Evolutionary conservation across 2,113 vertebrate species (phyloP), one percentile per base, ranked within the genome.

Genomic region (Heterochromis multidens): DNA sequence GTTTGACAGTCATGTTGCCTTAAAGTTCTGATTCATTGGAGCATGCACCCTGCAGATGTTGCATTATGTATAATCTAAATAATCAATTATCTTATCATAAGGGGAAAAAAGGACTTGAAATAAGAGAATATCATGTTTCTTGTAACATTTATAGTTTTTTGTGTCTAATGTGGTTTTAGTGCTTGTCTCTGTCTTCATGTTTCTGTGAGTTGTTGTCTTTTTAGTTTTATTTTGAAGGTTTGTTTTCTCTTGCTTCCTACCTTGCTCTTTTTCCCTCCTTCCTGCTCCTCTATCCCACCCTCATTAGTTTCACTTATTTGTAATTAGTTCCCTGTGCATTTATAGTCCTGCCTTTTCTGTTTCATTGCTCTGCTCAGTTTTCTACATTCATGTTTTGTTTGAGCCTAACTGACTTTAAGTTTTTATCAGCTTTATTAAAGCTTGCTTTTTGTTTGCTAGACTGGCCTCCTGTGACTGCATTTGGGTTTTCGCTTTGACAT

Each of bases 241-340:
- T 1, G 25, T 72, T 29, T 67, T 29, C 40, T 70, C 3, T 70
- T 46, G 21, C 23, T 25, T 3, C 17, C 43, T 52, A 17, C 67
- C 25, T 72, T 52, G 27, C 11, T 11, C 0, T 4, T 10, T 54
- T 54, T 5, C 0, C 1, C 46, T 52, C 46, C 46, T 31, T 52
- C 31, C 43, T 21, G 67, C 21, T 49, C 40, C 12, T 1, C 25
- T 74, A 21, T 27, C 27, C 25, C 17, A 29, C 25, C 43, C 17
- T 31, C 5, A 74, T 21, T 31, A 74, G 17, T 19, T 16, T 40
- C 65, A 74, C 17, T 52, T 29, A 13, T 74, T 54, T 52, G 19
- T 31, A 74, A 74, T 74, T 54, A 72, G 1, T 9, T 13, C 14
- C 27, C 65, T 70, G 65, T 70, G 40, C 13, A 29, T 70, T 70